phyloP scores from a whole-genome alignment of 2,797 vertebrate genomes.

The Carapus acus region DNA sequence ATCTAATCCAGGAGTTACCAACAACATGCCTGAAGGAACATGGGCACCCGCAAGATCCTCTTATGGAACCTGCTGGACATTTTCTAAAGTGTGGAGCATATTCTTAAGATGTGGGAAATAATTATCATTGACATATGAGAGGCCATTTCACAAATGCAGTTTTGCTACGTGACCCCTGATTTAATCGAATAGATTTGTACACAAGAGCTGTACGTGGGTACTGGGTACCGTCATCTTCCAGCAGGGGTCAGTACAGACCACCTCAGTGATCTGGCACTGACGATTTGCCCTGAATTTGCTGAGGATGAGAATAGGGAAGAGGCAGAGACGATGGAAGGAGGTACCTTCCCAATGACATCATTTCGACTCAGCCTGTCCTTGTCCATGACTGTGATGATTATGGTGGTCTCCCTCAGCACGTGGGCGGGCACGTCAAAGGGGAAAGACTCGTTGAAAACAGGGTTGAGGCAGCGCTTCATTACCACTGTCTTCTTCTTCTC shows the following conservation, averaged over 20 bases:
- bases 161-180: no score
- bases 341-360: constrained; percentile 98
- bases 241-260: constrained; percentile 65
- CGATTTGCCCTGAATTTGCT: constrained; percentile 36
- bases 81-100: no score
- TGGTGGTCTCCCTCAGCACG: constrained; percentile 95
- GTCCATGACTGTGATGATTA: constrained; percentile 99
- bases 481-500: constrained; percentile 99
- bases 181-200: no score
- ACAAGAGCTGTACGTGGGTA: no score
- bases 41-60: no score
- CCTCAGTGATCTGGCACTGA: constrained; percentile 26
- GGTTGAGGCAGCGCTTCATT: constrained; percentile 98
- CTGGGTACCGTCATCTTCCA: no score
- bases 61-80: no score
- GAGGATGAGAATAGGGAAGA: constrained; percentile 35
- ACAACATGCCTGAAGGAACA: no score
- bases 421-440: constrained; percentile 96
- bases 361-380: constrained; percentile 98
- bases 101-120: no score
- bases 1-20: no score
- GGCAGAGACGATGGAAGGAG: constrained; percentile 36
- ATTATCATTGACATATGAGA: no score
- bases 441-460: constrained; percentile 97
- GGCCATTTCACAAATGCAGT: no score